Conservation (phyloP, 2,113 vertebrate genomes). For the Otis tarda region DNA sequence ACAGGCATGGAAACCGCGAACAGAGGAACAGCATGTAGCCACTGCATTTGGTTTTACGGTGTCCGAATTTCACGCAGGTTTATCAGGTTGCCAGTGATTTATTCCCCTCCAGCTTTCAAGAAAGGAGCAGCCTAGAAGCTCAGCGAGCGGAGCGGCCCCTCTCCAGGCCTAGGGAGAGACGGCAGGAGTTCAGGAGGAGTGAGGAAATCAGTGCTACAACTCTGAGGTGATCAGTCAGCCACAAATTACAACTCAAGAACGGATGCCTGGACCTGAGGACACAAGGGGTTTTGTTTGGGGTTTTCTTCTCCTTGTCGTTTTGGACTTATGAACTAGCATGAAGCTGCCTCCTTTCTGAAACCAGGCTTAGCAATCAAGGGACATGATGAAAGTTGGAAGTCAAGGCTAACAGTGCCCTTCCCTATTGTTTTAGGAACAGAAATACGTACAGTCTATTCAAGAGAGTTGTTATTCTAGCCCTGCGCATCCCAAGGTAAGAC, state of each 20-base stretch:
- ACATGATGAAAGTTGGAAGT: neutral
- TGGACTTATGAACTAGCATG: neutral
- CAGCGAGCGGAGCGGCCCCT: neutral
- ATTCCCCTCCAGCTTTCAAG: neutral
- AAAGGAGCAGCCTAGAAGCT: neutral
- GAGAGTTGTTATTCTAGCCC: neutral
- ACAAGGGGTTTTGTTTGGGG: neutral
- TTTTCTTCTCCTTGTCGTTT: neutral
- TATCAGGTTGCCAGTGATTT: neutral
- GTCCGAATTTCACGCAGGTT: neutral
- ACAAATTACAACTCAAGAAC: slow-evolving; percentile 17
- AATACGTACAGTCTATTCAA: neutral
- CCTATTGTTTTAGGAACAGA: neutral
- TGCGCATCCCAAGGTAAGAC: neutral
- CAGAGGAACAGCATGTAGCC: neutral
- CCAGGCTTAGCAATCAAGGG: neutral
- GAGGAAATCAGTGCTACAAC: neutral
- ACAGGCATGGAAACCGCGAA: neutral
- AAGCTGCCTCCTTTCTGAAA: neutral
- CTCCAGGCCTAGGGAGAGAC: neutral
- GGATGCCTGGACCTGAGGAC: slow-evolving; percentile 15
- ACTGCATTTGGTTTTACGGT: neutral
- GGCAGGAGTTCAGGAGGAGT: neutral
- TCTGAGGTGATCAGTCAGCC: slow-evolving; percentile 19
- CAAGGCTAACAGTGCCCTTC: neutral